phyloP scores from a whole-genome alignment of 2,113 vertebrate genomes.

The Grus americana region DNA sequence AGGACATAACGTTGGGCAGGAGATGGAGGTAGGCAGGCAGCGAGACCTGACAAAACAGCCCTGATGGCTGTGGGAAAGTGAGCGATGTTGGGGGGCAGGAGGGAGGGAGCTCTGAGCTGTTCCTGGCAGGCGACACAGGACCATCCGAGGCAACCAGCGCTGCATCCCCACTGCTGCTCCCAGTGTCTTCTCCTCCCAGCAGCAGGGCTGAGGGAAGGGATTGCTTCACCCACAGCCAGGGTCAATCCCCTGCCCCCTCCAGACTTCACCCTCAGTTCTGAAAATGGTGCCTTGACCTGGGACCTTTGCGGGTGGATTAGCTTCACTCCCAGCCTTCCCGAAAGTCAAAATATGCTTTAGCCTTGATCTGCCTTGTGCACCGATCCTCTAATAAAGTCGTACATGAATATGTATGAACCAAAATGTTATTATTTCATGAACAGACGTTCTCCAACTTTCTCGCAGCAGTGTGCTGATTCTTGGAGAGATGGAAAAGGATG shows the following conservation, averaged over 20 bases:
- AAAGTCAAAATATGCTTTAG: not conserved
- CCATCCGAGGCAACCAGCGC: fast-evolving
- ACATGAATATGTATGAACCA: not conserved
- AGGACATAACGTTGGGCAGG: not conserved
- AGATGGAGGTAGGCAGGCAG: not conserved
- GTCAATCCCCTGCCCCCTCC: not conserved
- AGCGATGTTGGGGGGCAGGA: not conserved
- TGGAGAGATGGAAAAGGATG: not conserved
- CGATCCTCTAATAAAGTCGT: not conserved
- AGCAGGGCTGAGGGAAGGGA: not conserved
- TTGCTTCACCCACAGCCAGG: not conserved
- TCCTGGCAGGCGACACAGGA: not conserved
- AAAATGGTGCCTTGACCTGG: not conserved
- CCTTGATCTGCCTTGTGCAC: not conserved
- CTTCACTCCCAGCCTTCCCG: not conserved
- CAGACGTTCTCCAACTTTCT: not conserved
- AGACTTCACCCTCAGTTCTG: not conserved
- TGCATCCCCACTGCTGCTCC: not conserved
- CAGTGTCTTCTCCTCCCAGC: not conserved
- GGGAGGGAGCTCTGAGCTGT: not conserved
- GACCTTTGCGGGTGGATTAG: not conserved
- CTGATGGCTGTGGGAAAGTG: not conserved
- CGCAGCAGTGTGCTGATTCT: not conserved
- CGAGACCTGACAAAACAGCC: not conserved
- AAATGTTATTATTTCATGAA: not conserved